A percentile compares a stretch with the other conserved stretches of the same genome.
Conservation (phyloP, 2,888 invertebrate genomes). For the Acanthosepion lycidas region DNA sequence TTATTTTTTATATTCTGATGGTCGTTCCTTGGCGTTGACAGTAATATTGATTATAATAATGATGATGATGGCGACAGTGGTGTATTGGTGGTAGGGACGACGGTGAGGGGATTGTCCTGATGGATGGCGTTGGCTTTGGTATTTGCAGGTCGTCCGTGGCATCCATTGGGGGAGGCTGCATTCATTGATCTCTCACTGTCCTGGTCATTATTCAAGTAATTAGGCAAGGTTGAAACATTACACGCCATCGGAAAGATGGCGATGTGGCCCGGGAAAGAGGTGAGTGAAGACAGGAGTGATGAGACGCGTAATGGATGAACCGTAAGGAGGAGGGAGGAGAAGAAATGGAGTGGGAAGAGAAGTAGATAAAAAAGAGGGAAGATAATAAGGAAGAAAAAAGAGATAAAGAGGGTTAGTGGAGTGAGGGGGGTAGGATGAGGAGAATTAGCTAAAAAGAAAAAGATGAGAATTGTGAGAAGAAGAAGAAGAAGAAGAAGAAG, state of each 20-base stretch:
- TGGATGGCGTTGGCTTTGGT: conserved; percentile 14
- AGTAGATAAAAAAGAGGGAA: not conserved
- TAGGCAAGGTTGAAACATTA: conserved; percentile 1
- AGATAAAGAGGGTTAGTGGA: not conserved
- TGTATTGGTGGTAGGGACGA: not conserved
- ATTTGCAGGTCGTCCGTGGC: conserved; percentile 20
- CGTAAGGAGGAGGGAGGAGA: not conserved
- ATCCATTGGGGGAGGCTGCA: not conserved
- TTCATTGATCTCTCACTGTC: not conserved
- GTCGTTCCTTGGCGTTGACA: too few relatives aligned
- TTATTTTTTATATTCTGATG: too few relatives aligned
- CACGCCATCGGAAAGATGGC: not conserved
- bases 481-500: not conserved
- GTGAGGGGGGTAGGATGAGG: not conserved
- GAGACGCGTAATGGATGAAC: not conserved
- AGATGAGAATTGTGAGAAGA: not conserved
- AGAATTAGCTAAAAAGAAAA: not conserved
- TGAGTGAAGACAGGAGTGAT: not conserved
- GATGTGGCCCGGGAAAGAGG: not conserved
- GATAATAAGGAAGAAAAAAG: not conserved
- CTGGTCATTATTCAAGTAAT: conserved; percentile 15
- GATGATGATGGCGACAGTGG: not conserved
- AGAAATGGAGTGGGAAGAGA: not conserved
- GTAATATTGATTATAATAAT: not conserved
- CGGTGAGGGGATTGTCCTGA: not conserved